These are phyloP conservation scores for Nephrotoma appendiculata DNA, from an alignment of 2,888 invertebrate species.

Conservation along the genomic window DNA sequence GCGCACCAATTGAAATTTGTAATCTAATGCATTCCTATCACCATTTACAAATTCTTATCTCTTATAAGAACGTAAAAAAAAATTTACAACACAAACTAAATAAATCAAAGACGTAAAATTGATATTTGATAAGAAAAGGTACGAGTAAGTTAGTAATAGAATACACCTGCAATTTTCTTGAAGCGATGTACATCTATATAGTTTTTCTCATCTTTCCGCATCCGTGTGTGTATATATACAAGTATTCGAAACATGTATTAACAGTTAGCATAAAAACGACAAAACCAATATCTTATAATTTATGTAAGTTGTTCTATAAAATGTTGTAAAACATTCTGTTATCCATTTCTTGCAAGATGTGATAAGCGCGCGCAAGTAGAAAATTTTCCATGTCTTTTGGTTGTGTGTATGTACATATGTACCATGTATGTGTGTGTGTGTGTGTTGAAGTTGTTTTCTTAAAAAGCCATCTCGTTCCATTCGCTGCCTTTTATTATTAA, in stretches of 20 bases:
- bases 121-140: too few relatives aligned
- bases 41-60: too few relatives aligned
- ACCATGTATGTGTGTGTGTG: background rate
- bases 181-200: too few relatives aligned
- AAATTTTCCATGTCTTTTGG: background rate
- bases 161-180: too few relatives aligned
- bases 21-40: too few relatives aligned
- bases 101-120: too few relatives aligned
- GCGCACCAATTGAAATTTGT: too few relatives aligned
- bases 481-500: background rate
- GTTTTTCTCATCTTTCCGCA: too few relatives aligned
- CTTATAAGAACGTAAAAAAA: too few relatives aligned
- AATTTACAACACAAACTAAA: too few relatives aligned
- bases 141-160: too few relatives aligned
- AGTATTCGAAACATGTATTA: background rate
- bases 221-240: background rate
- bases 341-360: background rate
- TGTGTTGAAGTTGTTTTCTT: background rate
- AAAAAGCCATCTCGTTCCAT: background rate
- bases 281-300: background rate
- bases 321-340: background rate
- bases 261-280: background rate
- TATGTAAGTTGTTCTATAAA: background rate
- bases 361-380: background rate
- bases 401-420: background rate